Conservation (phyloP, 1,140 invertebrate species). For the Tigriopus japonicus region DNA sequence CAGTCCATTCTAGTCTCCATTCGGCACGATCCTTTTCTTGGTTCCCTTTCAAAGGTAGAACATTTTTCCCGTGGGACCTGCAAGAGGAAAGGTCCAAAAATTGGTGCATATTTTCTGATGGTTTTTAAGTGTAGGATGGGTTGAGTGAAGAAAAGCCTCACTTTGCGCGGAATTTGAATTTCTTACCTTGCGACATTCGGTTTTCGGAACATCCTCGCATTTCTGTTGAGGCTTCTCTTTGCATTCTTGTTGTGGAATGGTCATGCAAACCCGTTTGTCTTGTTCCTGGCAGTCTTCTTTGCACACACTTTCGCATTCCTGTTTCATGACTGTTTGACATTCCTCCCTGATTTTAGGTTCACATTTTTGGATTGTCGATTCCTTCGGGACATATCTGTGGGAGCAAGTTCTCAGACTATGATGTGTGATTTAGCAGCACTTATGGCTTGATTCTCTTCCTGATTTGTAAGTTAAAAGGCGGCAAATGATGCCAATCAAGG, state of each 20-base stretch:
- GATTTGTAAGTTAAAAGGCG: too few species aligned
- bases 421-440: too few species aligned
- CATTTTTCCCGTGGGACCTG: neutral
- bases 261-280: slow-evolving; percentile 6
- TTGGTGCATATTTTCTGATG: too few species aligned
- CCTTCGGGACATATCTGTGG: neutral
- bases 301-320: neutral
- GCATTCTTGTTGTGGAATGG: slow-evolving; percentile 5
- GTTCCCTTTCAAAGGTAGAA: neutral
- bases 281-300: neutral
- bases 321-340: neutral
- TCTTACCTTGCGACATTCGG: neutral
- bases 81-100: neutral
- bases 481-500: too few species aligned
- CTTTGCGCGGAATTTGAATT: neutral
- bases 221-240: neutral
- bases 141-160: neutral
- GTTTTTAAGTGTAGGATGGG: too few species aligned
- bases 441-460: too few species aligned
- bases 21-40: neutral
- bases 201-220: slow-evolving; percentile 2
- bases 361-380: neutral
- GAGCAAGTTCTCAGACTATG: too few species aligned
- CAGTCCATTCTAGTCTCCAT: neutral
- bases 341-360: neutral